Evolutionary conservation across 2,113 vertebrate genomes (phyloP).

Genomic region (Porphyrio hochstetteri): DNA sequence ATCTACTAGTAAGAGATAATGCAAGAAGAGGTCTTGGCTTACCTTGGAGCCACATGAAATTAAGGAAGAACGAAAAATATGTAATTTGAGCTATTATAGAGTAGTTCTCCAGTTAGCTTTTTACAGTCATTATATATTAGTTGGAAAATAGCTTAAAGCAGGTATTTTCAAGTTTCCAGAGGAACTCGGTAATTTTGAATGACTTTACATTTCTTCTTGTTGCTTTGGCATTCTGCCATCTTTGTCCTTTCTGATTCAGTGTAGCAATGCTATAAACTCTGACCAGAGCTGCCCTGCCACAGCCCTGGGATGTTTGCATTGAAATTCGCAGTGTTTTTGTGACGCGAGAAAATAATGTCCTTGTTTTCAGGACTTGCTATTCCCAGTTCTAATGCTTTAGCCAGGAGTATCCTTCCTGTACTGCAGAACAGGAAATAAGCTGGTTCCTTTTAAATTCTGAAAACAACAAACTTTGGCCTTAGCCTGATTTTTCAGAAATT

Average conservation of each 20-base stretch:
- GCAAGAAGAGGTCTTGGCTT: not conserved
- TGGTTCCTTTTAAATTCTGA: constrained; percentile 43
- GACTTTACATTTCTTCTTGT: not conserved
- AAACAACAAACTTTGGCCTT: constrained; percentile 56
- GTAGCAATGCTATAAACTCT: not conserved
- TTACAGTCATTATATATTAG: not conserved
- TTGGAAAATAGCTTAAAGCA: not conserved
- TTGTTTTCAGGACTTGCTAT: constrained; percentile 53
- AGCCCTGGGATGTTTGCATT: not conserved
- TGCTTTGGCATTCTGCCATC: not conserved
- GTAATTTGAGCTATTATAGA: not conserved
- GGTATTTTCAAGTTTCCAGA: not conserved
- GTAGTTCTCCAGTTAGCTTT: not conserved
- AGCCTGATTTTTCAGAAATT: constrained; percentile 10
- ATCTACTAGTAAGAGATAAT: not conserved
- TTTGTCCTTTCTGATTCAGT: not conserved
- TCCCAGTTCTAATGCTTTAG: constrained; percentile 3
- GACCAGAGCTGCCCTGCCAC: not conserved
- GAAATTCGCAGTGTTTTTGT: not conserved
- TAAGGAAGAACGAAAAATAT: not conserved
- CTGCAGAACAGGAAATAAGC: constrained; percentile 45
- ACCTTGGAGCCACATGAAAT: not conserved
- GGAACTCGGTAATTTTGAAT: not conserved
- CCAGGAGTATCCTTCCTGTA: constrained; percentile 57
- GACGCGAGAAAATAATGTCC: not conserved